Evolutionary conservation across 2,888 invertebrate species (phyloP), one percentile per base, ranked within the genome.

Genomic region (Periphyllus acericola): DNA sequence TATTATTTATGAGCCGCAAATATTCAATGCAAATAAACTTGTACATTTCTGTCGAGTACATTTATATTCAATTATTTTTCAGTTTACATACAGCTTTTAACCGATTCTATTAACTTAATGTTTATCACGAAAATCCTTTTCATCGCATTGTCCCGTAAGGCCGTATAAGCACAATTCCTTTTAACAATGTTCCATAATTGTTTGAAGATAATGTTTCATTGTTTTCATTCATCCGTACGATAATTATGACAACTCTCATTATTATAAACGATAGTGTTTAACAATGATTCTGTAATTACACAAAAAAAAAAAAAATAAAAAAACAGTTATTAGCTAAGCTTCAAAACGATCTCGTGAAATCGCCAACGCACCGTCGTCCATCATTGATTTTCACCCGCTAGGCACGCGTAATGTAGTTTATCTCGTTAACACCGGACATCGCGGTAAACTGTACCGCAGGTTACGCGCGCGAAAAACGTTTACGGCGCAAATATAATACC

Each of bases 201-300:
- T 84, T 84, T 76, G 84, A 84, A 76, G 76, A 76, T 83, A 83
- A 83, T 76, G 84, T 84, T 66, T 84, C 76, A 84, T 84, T 84
- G 84, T 84, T 66, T 76, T 76, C 68, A 66, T 84, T 84, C 60
- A 76, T 46, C 29, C 17, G 21, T 17, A 34, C 21, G 32, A 34
- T 55, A 74, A 82, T 75, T 75, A 76, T 32, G 83, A 76, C 60
- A 25, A 29, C 74, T 74, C 9, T 8, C 32, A 84, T 76, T 75
- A 46, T 14, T n/a, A 29, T 71, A 40, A 29, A 46, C n/a, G 66
- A 32, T 76, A 76, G 46, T 81, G 29, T 21, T 68, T 19, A 76
- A 84, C 84, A 76, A 84, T 66, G 32, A 84, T 46, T 19, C n/a
- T 32, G 66, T 46, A 46, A 76, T 36, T 75, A 40, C 75, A 21